phyloP scores from a whole-genome alignment of 2,113 vertebrate genomes.

The Psittacus erithacus region DNA sequence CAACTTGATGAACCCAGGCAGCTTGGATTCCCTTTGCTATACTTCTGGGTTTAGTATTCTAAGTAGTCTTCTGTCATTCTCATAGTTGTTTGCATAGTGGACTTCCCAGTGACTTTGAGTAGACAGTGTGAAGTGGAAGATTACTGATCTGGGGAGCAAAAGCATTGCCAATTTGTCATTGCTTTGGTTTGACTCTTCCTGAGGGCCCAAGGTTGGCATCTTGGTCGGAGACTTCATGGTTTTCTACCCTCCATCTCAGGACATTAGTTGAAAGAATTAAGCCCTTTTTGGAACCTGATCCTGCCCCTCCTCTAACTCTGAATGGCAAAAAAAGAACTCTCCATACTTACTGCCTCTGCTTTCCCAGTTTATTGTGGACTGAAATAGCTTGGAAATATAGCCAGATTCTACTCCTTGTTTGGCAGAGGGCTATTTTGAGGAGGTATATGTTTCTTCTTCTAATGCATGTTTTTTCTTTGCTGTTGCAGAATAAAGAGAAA shows the following conservation, averaged over 20 bases:
- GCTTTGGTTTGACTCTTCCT: not conserved
- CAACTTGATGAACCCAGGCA: not conserved
- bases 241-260: not conserved
- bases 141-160: not conserved
- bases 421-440: not conserved
- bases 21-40: not conserved
- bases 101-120: not conserved
- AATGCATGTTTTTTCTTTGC: slow-evolving; percentile 11
- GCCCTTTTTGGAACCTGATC: not conserved
- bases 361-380: not conserved
- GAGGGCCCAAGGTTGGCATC: not conserved
- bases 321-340: not conserved
- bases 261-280: not conserved
- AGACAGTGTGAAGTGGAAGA: not conserved
- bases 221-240: not conserved
- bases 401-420: not conserved
- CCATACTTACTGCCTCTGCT: not conserved
- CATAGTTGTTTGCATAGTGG: not conserved
- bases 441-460: not conserved
- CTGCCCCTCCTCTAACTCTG: not conserved
- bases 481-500: slow-evolving; percentile 80
- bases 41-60: not conserved
- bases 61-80: not conserved
- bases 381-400: not conserved
- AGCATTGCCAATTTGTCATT: not conserved